Base-by-base conservation (phyloP, 2,113 vertebrate genomes). In the Cyrtonyx montezumae region DNA sequence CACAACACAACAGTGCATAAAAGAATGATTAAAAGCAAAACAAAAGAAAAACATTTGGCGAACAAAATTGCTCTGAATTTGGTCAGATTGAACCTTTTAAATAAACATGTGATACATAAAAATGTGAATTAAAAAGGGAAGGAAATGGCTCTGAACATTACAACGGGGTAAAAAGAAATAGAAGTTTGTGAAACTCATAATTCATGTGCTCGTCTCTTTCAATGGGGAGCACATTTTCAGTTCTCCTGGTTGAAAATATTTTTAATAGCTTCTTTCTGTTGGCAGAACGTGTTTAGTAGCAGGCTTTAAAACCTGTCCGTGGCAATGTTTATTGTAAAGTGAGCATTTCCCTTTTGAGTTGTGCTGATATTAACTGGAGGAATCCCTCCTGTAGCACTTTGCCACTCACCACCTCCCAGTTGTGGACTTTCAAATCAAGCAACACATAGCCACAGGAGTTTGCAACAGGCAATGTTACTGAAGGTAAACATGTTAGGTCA, bases 51-150 rank as follows among this genome's bases (percentile, higher is more conserved):
- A 9, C 48, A 84, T 84, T 96, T 93, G 83, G 49, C 66, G 73
- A 88, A 96, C 84, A 95, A 87, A 94, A 90, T 93, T 91, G 55
- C 79, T 94, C 73, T 63, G 21, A 94, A 87, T 95, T 96, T 96
- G 96, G 63, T n/a, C 77, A 96, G 77, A 93, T 36, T 84, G 87
- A 95, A 91, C 49, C 51, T 89, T 94, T 96, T 88, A 93, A 95
- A 88, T 95, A 96, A 95, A 92, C 86, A 67, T 34, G n/a, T n/a
- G n/a, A n/a, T n/a, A n/a, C n/a, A n/a, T n/a, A n/a, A n/a, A n/a
- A 84, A 67, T 8, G 45, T 81, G 90, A 95, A 69, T 79, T 79
- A 83, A 97, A 97, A 92, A 95, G 63, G 25, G 36, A 88, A 90
- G 67, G 70, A 87, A 62, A 55, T 11, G 26, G 42, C 58, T 83